These are phyloP conservation scores for Galeruca laticollis DNA, from an alignment of 2,888 invertebrate species.

Conservation along the genomic window DNA sequence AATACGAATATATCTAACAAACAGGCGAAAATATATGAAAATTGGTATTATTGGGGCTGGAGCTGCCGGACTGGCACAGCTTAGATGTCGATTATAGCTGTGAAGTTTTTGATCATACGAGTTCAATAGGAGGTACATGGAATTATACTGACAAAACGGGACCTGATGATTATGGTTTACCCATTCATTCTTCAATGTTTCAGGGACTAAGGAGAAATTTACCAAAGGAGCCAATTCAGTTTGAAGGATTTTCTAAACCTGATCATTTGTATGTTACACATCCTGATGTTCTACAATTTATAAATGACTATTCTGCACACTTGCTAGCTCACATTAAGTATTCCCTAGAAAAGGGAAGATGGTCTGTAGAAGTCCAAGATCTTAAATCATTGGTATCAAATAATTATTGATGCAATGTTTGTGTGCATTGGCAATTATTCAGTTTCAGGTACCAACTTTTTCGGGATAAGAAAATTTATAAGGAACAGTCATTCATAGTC, in stretches of 20 bases:
- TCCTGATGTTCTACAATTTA: slow-evolving; percentile 76
- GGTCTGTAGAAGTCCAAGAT: slow-evolving; percentile 74
- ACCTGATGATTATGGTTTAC: slow-evolving; percentile 74
- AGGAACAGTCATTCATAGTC: slow-evolving; percentile 78
- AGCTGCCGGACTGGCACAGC: slow-evolving; percentile 53
- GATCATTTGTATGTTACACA: slow-evolving; percentile 77
- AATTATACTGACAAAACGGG: slow-evolving; percentile 75
- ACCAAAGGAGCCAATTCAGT: slow-evolving; percentile 85
- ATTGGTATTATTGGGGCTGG: slow-evolving; percentile 58
- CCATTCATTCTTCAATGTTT: slow-evolving; percentile 86
- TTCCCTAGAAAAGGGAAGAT: slow-evolving; percentile 68
- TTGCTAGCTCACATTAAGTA: slow-evolving; percentile 74
- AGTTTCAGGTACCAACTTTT: slow-evolving; percentile 76
- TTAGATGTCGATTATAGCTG: slow-evolving; percentile 68
- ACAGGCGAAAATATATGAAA: too few relatives aligned
- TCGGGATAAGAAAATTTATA: slow-evolving; percentile 74
- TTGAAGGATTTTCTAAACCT: slow-evolving; percentile 74
- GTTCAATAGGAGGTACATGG: slow-evolving; percentile 84
- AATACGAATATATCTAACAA: too few relatives aligned
- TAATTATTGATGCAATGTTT: slow-evolving; percentile 81
- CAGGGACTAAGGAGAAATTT: slow-evolving; percentile 82
- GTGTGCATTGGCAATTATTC: slow-evolving; percentile 89
- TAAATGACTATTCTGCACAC: slow-evolving; percentile 75
- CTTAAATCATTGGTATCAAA: slow-evolving; percentile 67
- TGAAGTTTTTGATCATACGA: slow-evolving; percentile 78